Base-by-base conservation (phyloP, 2,888 invertebrate species). In the Schrankia costaestrigalis region DNA sequence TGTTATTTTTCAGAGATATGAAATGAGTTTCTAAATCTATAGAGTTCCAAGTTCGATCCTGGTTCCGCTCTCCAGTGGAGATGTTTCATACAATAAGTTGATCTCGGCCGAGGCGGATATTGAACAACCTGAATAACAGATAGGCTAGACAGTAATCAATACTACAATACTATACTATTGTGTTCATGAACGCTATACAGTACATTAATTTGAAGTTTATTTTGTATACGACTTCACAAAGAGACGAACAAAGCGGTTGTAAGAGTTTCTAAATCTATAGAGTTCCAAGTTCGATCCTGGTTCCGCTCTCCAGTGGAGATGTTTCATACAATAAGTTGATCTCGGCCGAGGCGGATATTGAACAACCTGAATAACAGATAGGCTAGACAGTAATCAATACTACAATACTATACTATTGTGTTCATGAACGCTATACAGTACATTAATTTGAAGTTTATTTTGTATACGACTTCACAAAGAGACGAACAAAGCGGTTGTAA, bases 1-100 rank as follows among this genome's bases (percentile, higher is more conserved):
- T n/a, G n/a, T n/a, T n/a, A n/a, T n/a, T n/a, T n/a, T n/a, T n/a
- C n/a, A n/a, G n/a, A n/a, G n/a, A n/a, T n/a, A n/a, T n/a, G n/a
- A n/a, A n/a, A n/a, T n/a, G n/a, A n/a, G n/a, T n/a, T n/a, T n/a
- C n/a, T n/a, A n/a, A n/a, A n/a, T n/a, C n/a, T n/a, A n/a, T n/a
- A n/a, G n/a, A n/a, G 15, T 23, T 1, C 11, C 10, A 14, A 30
- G 10, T 24, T 4, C 36, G 25, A 14, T 25, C 25, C 51, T 40
- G 53, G 1, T 7, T 0, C n/a, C 3, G n/a, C 3, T 4, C 14
- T 31, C 35, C 40, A 17, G 35, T n/a, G n/a, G 40, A 36, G 36
- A 38, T 40, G 33, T 34, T 26, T 41, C 46, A 52, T 38, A 46
- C 38, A 52, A 53, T 41, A 43, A 46, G 32, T 32, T 25, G 23